Conservation (phyloP, 2,797 vertebrate genomes). For the Anisognathus igniventris region DNA sequence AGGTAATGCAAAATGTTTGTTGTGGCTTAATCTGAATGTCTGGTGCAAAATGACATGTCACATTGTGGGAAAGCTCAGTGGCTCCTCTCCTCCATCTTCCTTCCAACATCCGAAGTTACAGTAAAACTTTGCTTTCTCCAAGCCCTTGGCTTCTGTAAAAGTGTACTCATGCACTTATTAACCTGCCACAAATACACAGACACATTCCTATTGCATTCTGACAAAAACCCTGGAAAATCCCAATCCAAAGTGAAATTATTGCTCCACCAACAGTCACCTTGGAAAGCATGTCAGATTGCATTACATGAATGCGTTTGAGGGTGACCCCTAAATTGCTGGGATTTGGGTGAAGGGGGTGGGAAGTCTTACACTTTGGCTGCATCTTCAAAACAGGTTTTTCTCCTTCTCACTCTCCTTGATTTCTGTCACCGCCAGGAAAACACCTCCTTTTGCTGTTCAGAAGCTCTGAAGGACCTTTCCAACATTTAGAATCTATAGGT, state of each 20-base stretch:
- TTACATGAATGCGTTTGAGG: background rate
- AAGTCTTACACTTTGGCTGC: background rate
- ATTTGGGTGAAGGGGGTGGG: background rate
- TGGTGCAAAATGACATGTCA: background rate
- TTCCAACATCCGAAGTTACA: background rate
- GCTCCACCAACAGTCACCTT: background rate
- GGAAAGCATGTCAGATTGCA: accelerated
- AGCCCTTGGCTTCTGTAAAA: background rate
- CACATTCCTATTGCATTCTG: background rate
- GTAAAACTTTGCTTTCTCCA: background rate
- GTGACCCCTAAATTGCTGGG: background rate
- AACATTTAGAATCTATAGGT: background rate
- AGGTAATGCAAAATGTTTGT: background rate
- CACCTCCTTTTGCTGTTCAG: background rate
- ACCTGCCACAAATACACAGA: background rate
- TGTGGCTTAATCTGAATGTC: background rate
- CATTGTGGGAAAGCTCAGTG: background rate
- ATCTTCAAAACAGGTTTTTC: background rate
- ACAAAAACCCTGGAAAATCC: background rate
- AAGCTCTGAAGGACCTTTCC: background rate
- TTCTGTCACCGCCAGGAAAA: background rate
- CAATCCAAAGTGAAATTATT: background rate
- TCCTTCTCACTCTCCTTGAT: background rate
- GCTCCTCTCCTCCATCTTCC: background rate
- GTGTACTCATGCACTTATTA: background rate